Conservation (phyloP, 2,797 vertebrate genomes). For the Amniataba percoides region DNA sequence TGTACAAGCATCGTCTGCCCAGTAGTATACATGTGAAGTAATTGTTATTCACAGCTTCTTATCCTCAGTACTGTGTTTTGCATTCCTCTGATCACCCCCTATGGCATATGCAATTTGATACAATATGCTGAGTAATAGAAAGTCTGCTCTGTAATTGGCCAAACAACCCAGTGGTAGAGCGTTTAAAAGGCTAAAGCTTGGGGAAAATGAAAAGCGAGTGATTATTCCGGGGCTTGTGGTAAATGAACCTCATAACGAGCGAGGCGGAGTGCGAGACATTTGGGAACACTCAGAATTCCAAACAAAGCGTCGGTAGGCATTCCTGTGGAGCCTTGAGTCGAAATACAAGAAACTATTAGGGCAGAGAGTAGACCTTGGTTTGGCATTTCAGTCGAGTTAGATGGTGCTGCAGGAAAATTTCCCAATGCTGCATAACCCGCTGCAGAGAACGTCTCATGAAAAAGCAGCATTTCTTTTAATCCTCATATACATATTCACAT, state of each 20-base stretch:
- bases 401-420: constrained; percentile 27
- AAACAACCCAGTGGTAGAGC: constrained; percentile 67
- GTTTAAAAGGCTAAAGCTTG: constrained; percentile 65
- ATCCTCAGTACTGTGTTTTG: constrained; percentile 53
- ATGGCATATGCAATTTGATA: constrained; percentile 89
- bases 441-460: constrained; percentile 7
- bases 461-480: constrained; percentile 8
- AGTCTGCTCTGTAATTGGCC: constrained; percentile 90
- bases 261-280: constrained; percentile 58
- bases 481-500: constrained; percentile 13
- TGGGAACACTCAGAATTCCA: constrained; percentile 56
- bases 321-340: constrained; percentile 22
- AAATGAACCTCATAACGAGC: constrained; percentile 77
- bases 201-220: constrained; percentile 74
- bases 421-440: constrained; percentile 17
- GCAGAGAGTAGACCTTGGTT: constrained; percentile 27
- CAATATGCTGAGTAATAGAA: constrained; percentile 90
- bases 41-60: constrained; percentile 61
- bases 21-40: constrained; percentile 29
- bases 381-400: constrained; percentile 10
- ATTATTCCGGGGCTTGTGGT: constrained; percentile 75
- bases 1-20: neutral
- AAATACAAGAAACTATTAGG: constrained; percentile 7
- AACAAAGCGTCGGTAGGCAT: constrained; percentile 45
- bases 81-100: constrained; percentile 76